These are phyloP conservation scores for Setophaga coronata DNA, from an alignment of 2,113 vertebrate species.

Conservation along the genomic window DNA sequence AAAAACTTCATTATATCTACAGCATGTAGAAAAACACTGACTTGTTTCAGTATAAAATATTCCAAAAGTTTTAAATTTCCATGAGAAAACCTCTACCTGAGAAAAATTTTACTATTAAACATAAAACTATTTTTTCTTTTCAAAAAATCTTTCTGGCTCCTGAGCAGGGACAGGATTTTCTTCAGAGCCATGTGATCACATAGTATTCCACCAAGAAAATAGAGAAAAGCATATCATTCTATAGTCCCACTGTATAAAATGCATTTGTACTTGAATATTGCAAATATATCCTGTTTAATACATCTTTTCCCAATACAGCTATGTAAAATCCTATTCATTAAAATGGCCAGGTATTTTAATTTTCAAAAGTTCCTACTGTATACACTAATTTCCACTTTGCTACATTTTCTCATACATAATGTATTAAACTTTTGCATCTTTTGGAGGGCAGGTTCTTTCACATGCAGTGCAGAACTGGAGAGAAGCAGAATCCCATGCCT, in stretches of 20 bases:
- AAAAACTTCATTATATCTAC: background rate
- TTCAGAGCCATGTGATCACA: background rate
- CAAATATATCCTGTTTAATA: background rate
- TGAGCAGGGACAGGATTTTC: background rate
- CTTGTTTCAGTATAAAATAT: background rate
- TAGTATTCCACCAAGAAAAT: background rate
- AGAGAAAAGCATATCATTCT: background rate
- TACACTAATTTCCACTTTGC: background rate
- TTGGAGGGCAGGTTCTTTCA: background rate
- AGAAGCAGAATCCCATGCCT: background rate
- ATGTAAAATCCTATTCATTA: background rate
- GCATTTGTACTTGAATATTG: background rate
- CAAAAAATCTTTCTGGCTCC: background rate
- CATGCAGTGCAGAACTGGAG: background rate
- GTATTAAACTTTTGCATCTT: background rate
- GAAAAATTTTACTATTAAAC: background rate
- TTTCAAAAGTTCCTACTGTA: background rate
- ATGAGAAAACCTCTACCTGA: background rate
- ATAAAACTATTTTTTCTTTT: background rate
- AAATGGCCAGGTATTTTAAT: background rate
- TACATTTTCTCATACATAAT: constrained; percentile 22
- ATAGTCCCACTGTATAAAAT: background rate
- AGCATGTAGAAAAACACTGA: background rate
- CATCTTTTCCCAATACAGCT: background rate
- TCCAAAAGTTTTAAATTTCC: background rate